A percentile compares a stretch with the other conserved stretches of the same genome.
Conservation (phyloP, 2,113 vertebrate genomes). For the Pseudonaja textilis region DNA sequence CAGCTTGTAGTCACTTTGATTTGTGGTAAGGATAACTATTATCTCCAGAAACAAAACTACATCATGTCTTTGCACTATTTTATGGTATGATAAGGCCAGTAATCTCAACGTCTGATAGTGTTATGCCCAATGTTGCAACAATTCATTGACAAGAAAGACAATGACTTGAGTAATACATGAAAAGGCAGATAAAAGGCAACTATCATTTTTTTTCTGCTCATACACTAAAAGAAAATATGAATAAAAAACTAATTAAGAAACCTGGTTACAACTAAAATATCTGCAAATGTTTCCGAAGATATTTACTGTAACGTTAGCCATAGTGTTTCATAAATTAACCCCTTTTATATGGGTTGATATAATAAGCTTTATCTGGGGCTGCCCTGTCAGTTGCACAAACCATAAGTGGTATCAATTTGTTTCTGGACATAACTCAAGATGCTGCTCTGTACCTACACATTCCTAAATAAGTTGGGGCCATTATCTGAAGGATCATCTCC, state of each 20-base stretch:
- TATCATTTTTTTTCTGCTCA: neutral
- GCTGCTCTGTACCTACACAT: neutral
- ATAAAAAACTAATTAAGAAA: neutral
- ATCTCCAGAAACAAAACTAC: neutral
- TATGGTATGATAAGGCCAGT: neutral
- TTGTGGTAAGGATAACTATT: neutral
- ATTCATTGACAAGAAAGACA: neutral
- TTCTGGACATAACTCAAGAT: neutral
- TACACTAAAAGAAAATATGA: neutral
- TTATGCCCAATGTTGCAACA: neutral
- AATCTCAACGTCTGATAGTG: neutral
- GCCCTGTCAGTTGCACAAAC: neutral
- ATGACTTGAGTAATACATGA: neutral
- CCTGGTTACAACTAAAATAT: neutral
- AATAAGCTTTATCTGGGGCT: neutral
- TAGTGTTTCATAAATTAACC: neutral
- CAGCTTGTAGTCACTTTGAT: neutral
- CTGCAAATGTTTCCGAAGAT: neutral
- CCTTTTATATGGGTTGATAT: neutral
- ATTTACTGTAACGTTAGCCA: neutral
- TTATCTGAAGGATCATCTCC: neutral
- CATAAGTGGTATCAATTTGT: neutral
- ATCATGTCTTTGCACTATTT: neutral
- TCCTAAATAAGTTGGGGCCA: neutral
- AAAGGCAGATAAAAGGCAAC: neutral